Conservation (phyloP, 2,888 invertebrate genomes). For the Schizaphis graminum region DNA sequence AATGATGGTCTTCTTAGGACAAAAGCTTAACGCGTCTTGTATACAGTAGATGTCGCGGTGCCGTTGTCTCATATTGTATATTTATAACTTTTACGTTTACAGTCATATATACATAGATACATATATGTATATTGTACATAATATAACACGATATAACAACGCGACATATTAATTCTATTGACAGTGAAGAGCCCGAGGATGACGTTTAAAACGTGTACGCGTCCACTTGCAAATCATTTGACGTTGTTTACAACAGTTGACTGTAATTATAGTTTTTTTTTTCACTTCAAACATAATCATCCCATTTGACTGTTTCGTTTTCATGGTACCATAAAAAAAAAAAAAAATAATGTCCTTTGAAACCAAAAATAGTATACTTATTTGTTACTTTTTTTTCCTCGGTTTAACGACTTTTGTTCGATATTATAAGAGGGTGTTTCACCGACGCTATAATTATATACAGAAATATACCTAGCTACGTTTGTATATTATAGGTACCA, state of each 20-base stretch:
- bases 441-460: background rate
- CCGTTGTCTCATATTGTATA: background rate
- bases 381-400: constrained; percentile 7
- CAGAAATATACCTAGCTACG: background rate
- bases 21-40: background rate
- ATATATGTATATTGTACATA: background rate
- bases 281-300: constrained; percentile 43
- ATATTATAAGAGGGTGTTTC: constrained; percentile 43
- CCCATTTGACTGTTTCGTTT: constrained; percentile 55
- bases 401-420: constrained; percentile 28
- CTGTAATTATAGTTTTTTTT: constrained; percentile 41
- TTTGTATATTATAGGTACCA: too few relatives aligned
- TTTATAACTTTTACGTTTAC: background rate
- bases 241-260: constrained; percentile 31
- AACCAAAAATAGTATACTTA: constrained; percentile 52
- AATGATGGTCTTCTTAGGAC: background rate
- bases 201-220: constrained; percentile 9
- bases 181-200: constrained; percentile 14
- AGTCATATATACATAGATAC: background rate
- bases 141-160: background rate
- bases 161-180: constrained; percentile 8
- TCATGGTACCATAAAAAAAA: constrained; percentile 58
- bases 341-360: constrained; percentile 52
- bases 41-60: background rate
- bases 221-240: constrained; percentile 43